These are phyloP conservation scores for Coilia nasus DNA, from an alignment of 2,797 vertebrate genomes.

Conservation along the genomic window DNA sequence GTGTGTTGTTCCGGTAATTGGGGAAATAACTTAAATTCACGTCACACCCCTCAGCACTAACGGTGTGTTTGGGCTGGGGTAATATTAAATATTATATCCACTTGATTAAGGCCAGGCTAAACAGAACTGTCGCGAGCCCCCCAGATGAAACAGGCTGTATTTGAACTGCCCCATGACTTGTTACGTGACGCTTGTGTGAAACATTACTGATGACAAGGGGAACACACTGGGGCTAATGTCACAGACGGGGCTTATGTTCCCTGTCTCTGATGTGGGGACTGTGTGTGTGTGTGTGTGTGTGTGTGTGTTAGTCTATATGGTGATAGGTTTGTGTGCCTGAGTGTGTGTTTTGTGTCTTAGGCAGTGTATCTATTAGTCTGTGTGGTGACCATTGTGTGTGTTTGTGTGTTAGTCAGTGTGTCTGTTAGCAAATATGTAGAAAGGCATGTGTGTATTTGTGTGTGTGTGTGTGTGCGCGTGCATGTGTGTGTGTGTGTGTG, in stretches of 20 bases:
- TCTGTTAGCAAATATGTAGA: background rate
- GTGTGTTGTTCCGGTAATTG: constrained; percentile 2
- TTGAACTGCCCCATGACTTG: constrained; percentile 10
- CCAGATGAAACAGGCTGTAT: background rate
- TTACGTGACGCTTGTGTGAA: constrained; percentile 3
- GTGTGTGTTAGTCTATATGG: background rate
- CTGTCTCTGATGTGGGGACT: background rate
- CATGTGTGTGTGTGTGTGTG: no score
- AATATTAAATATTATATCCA: background rate
- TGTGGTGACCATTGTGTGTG: no score
- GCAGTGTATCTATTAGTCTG: no score
- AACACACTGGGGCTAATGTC: background rate
- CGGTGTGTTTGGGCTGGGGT: background rate
- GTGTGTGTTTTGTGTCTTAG: no score
- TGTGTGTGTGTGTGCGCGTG: no score
- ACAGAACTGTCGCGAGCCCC: background rate
- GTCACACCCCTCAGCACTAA: background rate
- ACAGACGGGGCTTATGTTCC: background rate
- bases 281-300: constrained; percentile 9
- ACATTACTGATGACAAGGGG: background rate
- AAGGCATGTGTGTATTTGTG: no score
- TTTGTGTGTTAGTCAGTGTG: background rate
- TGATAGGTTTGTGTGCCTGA: no score
- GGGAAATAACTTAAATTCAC: constrained; percentile 9
- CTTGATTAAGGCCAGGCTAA: constrained; percentile 22